Percentiles rank a stretch among this genome's conserved stretches.
Conservation (phyloP, 1,140 invertebrate species). For the Patella vulgata region DNA sequence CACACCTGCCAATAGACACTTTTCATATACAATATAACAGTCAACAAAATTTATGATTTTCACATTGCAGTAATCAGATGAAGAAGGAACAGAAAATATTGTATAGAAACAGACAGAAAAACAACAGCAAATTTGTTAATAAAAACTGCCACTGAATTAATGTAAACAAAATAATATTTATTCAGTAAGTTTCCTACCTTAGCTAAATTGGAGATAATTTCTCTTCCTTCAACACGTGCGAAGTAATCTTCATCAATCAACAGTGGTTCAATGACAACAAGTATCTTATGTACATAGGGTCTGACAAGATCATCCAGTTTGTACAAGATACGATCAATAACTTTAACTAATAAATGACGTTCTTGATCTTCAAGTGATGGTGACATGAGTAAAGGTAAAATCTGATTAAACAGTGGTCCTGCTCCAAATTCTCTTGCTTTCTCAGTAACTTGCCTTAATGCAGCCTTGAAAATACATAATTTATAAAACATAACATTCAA, state of each 20-base stretch:
- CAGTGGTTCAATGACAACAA: slow-evolving; percentile 98
- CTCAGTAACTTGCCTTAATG: slow-evolving; percentile 96
- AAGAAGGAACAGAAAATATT: no score
- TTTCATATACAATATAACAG: no score
- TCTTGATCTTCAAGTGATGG: slow-evolving; percentile 99
- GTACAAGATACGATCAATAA: slow-evolving; percentile 98
- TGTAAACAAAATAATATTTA: no score
- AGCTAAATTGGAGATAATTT: slow-evolving; percentile 99
- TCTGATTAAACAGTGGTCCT: slow-evolving; percentile 98
- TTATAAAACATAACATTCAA: no score
- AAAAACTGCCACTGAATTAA: no score
- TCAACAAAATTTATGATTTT: no score
- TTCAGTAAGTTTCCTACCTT: no score
- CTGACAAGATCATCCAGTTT: slow-evolving; percentile 98
- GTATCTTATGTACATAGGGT: slow-evolving; percentile 99
- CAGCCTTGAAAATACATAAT: slow-evolving; percentile 69
- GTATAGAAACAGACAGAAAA: no score
- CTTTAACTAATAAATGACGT: slow-evolving; percentile 97
- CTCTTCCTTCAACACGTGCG: slow-evolving; percentile 97
- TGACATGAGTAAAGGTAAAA: slow-evolving; percentile 97
- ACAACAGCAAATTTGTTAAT: no score
- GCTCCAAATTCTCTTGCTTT: slow-evolving; percentile 98
- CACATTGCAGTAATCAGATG: no score
- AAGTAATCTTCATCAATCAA: slow-evolving; percentile 99
- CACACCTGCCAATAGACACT: no score